A percentile compares a stretch with the other conserved stretches of the same genome.
phyloP scores from a whole-genome alignment of 2,113 vertebrate species.

The Elanus axillaris region DNA sequence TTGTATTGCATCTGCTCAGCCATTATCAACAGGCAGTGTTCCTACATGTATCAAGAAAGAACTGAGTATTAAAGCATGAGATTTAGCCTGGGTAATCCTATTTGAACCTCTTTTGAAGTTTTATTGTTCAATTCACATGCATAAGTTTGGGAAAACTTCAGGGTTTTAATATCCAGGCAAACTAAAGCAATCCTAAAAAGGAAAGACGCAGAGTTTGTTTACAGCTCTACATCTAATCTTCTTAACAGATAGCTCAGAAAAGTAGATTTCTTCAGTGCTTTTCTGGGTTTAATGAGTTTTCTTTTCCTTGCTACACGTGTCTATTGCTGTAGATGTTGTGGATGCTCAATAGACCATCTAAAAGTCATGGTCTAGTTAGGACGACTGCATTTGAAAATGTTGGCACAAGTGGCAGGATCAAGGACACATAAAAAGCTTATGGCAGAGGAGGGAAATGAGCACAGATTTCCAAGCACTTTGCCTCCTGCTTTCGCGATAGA shows the following conservation, averaged over 20 bases:
- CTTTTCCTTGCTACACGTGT: background rate
- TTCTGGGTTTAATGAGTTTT: background rate
- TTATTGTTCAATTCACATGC: background rate
- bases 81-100: slow-evolving; percentile 12
- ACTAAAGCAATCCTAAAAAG: background rate
- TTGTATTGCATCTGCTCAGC: background rate
- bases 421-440: background rate
- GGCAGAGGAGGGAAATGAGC: background rate
- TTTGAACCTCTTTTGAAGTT: background rate
- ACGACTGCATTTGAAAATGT: background rate
- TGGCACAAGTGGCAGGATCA: background rate
- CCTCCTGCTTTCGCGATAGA: background rate
- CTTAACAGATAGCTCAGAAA: background rate
- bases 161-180: background rate
- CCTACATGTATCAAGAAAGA: background rate
- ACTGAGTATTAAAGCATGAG: background rate
- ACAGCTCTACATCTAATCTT: background rate
- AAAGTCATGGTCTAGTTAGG: background rate
- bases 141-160: background rate
- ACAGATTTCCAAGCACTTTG: background rate
- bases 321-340: background rate
- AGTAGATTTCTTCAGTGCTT: background rate
- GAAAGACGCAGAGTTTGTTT: background rate
- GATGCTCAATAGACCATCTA: background rate
- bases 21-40: background rate